A percentile compares a stretch with the other conserved stretches of the same genome.
These are phyloP conservation scores for Pegoplata infirma DNA, from an alignment of 2,888 invertebrate species.

Conservation along the genomic window DNA sequence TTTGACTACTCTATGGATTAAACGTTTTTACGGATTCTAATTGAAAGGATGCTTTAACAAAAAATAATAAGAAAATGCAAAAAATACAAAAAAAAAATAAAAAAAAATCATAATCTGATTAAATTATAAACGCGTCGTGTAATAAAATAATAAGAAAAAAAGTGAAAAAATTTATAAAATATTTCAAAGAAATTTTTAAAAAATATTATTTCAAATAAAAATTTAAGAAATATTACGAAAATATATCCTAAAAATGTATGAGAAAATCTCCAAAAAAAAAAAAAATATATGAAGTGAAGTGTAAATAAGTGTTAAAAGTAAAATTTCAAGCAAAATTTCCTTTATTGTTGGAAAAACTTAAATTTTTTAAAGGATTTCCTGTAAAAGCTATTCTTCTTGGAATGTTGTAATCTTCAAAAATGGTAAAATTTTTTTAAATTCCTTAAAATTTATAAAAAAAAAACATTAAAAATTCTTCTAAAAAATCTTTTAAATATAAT, in stretches of 20 bases:
- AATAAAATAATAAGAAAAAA: background rate
- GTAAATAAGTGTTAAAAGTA: conserved; percentile 4
- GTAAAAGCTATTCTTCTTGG: no score
- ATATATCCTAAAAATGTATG: background rate
- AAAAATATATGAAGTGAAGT: conserved; percentile 15
- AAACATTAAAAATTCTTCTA: no score
- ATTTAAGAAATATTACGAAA: background rate
- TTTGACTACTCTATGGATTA: conserved; percentile 31
- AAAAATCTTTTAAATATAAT: no score
- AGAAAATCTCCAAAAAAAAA: no score
- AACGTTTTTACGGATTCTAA: conserved; percentile 49
- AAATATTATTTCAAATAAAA: background rate
- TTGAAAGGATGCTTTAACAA: conserved; percentile 20
- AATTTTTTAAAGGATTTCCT: background rate
- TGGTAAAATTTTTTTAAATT: no score
- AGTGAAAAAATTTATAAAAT: background rate
- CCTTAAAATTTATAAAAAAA: background rate
- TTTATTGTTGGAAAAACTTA: no score
- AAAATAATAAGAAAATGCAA: background rate
- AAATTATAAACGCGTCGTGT: conserved; percentile 31
- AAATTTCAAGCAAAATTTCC: no score
- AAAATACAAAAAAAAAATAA: no score
- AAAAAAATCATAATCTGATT: no score
- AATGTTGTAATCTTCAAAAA: no score
- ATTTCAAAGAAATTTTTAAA: background rate